These are phyloP conservation scores for Monochamus saltuarius DNA, from an alignment of 1,140 invertebrate genomes.

Conservation along the genomic window DNA sequence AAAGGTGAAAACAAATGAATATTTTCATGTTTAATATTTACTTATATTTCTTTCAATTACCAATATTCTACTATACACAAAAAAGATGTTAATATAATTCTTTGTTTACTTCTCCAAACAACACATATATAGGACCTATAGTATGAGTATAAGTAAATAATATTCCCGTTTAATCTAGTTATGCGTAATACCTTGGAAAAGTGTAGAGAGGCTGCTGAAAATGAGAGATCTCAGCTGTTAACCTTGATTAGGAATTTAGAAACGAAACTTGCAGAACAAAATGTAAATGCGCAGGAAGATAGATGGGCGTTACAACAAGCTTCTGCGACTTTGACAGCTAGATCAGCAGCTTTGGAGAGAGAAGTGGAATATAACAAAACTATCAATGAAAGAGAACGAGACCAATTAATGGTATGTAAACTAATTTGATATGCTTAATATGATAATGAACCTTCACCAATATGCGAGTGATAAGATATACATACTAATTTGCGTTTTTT, in stretches of 20 bases:
- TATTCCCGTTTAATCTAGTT: constrained; percentile 30
- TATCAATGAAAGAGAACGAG: constrained; percentile 53
- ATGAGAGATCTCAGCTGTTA: constrained; percentile 54
- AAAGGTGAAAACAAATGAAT: too few species aligned
- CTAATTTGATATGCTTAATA: neutral
- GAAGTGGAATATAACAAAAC: constrained; percentile 49
- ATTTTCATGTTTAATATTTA: too few species aligned
- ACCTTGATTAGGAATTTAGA: constrained; percentile 54
- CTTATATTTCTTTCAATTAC: too few species aligned
- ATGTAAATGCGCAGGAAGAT: constrained; percentile 48
- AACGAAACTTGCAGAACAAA: constrained; percentile 49
- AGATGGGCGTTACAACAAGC: constrained; percentile 49
- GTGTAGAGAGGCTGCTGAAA: constrained; percentile 50
- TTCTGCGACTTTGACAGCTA: constrained; percentile 41
- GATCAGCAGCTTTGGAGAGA: constrained; percentile 53
- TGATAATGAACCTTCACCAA: neutral
- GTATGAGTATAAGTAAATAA: too few species aligned
- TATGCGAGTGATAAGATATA: neutral
- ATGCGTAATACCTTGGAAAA: constrained; percentile 52
- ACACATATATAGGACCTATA: too few species aligned
- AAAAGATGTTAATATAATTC: too few species aligned
- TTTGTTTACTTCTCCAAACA: neutral
- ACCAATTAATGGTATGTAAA: constrained; percentile 45
- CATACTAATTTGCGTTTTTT: neutral
- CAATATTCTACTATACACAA: too few species aligned